Conservation (phyloP, 2,888 invertebrate genomes). For the Drosophila recens region DNA sequence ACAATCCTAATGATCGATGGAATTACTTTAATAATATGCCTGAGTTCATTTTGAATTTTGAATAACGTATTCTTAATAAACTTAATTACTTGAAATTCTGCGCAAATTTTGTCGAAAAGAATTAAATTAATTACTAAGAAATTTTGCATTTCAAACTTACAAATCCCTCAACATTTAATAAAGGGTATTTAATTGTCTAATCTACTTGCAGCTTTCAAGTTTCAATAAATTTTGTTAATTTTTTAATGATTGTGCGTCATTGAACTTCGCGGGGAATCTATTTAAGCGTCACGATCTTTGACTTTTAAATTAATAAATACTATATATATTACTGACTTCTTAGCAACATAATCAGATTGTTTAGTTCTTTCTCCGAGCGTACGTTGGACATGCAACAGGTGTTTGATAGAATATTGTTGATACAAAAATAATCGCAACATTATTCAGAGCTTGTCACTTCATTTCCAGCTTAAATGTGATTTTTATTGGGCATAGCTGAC, state of each 20-base stretch:
- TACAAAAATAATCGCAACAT: slow-evolving; percentile 2
- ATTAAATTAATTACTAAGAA: background rate
- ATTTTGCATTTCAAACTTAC: background rate
- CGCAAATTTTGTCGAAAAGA: background rate
- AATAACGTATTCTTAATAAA: background rate
- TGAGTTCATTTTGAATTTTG: background rate
- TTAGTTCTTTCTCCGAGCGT: background rate
- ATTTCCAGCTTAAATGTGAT: slow-evolving; percentile 47
- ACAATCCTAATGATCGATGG: background rate
- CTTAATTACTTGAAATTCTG: background rate
- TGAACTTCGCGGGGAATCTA: slow-evolving; percentile 44
- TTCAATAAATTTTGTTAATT: slow-evolving; percentile 2
- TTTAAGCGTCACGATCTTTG: slow-evolving; percentile 4
- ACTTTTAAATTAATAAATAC: background rate
- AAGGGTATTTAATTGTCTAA: background rate
- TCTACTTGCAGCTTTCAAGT: background rate
- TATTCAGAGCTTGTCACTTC: slow-evolving; percentile 28
- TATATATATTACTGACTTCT: background rate
- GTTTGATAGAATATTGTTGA: background rate
- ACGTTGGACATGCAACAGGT: background rate
- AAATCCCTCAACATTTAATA: background rate
- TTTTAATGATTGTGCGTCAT: slow-evolving; percentile 45
- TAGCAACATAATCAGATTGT: background rate
- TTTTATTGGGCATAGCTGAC: slow-evolving; percentile 55
- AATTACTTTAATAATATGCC: background rate